A percentile compares a stretch with the other conserved stretches of the same genome.
Evolutionary conservation across 30 jellyfish, hydroid and myxozoan genomes (phyloP).

Genomic region (Pseudorhiza aurosa): DNA sequence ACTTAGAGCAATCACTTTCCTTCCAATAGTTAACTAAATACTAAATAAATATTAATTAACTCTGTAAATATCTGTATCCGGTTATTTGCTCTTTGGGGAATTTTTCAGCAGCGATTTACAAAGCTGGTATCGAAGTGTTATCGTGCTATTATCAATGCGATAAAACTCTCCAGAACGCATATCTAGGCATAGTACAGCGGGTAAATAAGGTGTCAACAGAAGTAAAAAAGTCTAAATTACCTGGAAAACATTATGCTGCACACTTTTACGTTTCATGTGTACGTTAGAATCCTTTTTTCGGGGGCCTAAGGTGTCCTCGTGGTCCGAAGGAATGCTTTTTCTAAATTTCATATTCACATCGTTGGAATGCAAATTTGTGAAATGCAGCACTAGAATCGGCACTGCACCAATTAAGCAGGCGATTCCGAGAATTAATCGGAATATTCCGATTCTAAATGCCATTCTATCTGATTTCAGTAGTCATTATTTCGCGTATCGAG

Average conservation of each 20-base stretch:
- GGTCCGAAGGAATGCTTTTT: conserved; percentile 29
- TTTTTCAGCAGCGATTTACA: too few relatives aligned
- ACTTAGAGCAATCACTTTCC: too few relatives aligned
- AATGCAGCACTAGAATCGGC: conserved; percentile 68
- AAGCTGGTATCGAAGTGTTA: too few relatives aligned
- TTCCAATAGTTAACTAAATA: too few relatives aligned
- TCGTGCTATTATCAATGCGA: too few relatives aligned
- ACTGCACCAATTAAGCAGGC: conserved; percentile 86
- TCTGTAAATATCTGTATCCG: too few relatives aligned
- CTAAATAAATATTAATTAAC: too few relatives aligned
- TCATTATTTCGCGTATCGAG: too few relatives aligned
- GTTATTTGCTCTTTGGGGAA: too few relatives aligned
- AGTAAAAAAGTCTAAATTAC: background rate
- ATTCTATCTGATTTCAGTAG: too few relatives aligned
- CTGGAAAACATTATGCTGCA: background rate
- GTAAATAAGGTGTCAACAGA: background rate
- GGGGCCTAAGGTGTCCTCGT: conserved; percentile 49
- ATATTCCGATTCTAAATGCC: conserved; percentile 69
- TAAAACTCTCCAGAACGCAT: too few relatives aligned
- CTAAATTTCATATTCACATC: conserved; percentile 45
- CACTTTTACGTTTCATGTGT: background rate
- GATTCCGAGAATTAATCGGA: conserved; percentile 67
- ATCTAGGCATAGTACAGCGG: background rate
- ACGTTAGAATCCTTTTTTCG: background rate
- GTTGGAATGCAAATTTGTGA: conserved; percentile 57